phyloP scores from a whole-genome alignment of 2,797 vertebrate species.

The Xiphophorus birchmanni region DNA sequence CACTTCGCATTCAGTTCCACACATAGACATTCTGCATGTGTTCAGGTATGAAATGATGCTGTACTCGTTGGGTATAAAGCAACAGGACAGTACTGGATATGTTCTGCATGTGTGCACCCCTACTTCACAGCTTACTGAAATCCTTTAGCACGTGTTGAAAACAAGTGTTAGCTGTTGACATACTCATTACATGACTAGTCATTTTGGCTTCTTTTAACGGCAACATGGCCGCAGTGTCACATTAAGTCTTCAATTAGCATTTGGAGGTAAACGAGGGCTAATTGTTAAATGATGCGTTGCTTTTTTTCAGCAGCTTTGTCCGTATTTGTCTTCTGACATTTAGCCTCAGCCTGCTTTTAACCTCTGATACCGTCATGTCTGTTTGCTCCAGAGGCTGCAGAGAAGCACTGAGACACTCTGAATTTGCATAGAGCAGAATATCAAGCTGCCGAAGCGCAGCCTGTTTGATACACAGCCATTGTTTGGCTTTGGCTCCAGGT shows the following conservation, averaged over 20 bases:
- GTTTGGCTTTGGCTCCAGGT: conserved; percentile 32
- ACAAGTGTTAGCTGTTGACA: background rate
- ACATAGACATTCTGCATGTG: background rate
- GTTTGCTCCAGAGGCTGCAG: conserved; percentile 12
- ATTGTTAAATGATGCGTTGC: conserved; percentile 4
- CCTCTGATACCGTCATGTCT: conserved; percentile 18
- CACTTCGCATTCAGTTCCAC: background rate
- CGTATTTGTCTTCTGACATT: conserved; percentile 17
- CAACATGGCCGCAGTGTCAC: background rate
- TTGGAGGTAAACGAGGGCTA: conserved; percentile 11
- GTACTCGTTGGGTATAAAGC: background rate
- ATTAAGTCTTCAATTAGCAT: background rate
- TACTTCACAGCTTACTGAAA: background rate
- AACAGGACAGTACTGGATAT: background rate
- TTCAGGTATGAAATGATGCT: background rate
- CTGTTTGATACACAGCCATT: conserved; percentile 29
- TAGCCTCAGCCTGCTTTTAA: conserved; percentile 31
- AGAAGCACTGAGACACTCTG: conserved; percentile 16
- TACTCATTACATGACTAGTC: background rate
- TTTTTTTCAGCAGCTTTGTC: background rate
- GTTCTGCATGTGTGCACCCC: background rate
- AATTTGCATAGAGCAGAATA: conserved; percentile 15
- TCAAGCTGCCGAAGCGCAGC: conserved; percentile 10
- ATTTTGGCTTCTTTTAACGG: background rate
- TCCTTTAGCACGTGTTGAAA: background rate